A percentile compares a stretch with the other conserved stretches of the same genome.
These are phyloP conservation scores for Pseudomyrmex cubaensis DNA, from an alignment of 1,140 invertebrate genomes.

Conservation along the genomic window DNA sequence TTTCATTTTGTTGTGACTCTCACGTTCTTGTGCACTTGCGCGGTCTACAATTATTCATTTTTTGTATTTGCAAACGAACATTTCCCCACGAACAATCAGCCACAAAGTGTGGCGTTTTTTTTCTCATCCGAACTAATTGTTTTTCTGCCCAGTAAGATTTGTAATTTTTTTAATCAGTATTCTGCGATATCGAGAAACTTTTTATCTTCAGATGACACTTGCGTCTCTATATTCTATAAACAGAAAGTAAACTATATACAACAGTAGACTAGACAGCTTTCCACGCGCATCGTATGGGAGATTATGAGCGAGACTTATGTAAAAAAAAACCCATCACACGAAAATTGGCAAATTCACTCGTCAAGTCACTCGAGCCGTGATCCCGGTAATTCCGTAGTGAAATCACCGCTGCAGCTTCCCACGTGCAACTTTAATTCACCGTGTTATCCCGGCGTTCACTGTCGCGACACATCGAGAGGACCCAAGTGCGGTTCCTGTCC, in stretches of 20 bases:
- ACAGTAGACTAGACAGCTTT: not conserved
- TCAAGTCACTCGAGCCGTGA: slow-evolving; percentile 49
- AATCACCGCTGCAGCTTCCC: slow-evolving; percentile 64
- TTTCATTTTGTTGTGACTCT: slow-evolving; percentile 63
- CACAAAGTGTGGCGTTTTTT: too few relatives aligned
- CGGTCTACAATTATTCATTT: slow-evolving; percentile 8
- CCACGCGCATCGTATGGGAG: not conserved
- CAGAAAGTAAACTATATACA: slow-evolving; percentile 2
- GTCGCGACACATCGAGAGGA: slow-evolving; percentile 90
- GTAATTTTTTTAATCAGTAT: not conserved
- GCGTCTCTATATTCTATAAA: not conserved
- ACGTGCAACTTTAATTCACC: slow-evolving; percentile 85
- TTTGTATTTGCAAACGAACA: not conserved
- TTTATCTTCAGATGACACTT: not conserved
- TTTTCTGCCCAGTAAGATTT: not conserved
- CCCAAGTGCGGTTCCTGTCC: slow-evolving; percentile 92
- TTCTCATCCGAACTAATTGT: not conserved
- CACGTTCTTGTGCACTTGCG: slow-evolving; percentile 23
- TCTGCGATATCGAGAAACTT: not conserved
- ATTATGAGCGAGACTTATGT: not conserved
- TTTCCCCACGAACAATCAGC: too few relatives aligned
- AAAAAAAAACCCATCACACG: too few relatives aligned
- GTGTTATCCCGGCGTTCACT: slow-evolving; percentile 94
- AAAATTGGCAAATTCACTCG: slow-evolving; percentile 46
- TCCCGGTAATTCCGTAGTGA: slow-evolving; percentile 65